Conservation (phyloP, 2,797 vertebrate genomes). For the Allobates femoralis region DNA sequence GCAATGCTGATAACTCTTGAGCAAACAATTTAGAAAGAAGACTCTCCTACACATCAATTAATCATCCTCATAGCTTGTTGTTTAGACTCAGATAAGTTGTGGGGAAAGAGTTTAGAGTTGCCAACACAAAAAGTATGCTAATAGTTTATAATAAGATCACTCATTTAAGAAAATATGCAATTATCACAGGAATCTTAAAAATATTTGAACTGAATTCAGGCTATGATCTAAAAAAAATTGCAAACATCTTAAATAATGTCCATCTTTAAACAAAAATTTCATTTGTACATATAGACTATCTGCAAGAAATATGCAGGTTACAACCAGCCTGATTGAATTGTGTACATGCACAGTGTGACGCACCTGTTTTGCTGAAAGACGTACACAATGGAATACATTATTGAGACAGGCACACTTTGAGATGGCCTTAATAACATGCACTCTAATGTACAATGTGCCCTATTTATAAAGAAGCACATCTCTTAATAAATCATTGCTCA, state of each 20-base stretch:
- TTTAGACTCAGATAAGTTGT: constrained; percentile 8
- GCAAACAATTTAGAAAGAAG: not conserved
- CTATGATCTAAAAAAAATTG: constrained; percentile 5
- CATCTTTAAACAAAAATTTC: not conserved
- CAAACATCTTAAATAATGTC: constrained; percentile 28
- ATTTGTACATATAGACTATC: not conserved
- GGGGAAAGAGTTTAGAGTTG: not conserved
- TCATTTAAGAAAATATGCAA: constrained; percentile 9
- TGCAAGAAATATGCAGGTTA: not conserved
- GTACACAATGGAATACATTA: no score
- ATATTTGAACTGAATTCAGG: constrained; percentile 3
- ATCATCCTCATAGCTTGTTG: not conserved
- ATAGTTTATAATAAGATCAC: constrained; percentile 32
- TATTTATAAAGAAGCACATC: no score
- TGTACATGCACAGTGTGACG: no score
- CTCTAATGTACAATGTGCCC: no score
- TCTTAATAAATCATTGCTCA: no score
- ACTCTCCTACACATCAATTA: constrained; percentile 24
- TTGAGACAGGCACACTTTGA: no score
- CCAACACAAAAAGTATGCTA: constrained; percentile 11
- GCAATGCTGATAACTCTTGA: not conserved
- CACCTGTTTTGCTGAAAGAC: no score
- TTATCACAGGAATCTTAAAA: constrained; percentile 1
- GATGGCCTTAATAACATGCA: no score
- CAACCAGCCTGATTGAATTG: no score